Conservation (phyloP, 2,797 vertebrate species). For the Microcaecilia unicolor region DNA sequence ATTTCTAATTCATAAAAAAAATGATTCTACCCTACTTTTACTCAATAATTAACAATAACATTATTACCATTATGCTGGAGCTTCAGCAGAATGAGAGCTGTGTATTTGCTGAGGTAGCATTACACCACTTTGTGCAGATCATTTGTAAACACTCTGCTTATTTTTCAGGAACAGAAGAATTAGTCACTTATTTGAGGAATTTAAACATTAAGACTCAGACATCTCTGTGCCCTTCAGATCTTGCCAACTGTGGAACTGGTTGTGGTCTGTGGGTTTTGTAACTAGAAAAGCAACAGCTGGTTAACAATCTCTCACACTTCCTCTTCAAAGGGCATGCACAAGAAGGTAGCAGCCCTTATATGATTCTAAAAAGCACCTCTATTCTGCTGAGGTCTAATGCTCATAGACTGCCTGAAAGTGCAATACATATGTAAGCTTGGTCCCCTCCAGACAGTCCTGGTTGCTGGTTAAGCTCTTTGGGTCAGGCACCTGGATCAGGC, state of each 20-base stretch:
- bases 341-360: background rate
- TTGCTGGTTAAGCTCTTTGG: too few species aligned
- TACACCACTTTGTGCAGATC: constrained; percentile 13
- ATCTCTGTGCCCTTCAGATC: constrained; percentile 41
- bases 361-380: background rate
- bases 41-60: constrained; percentile 1
- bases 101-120: constrained; percentile 42
- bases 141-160: too few species aligned
- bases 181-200: constrained; percentile 43
- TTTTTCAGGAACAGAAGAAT: constrained; percentile 48
- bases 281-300: constrained; percentile 13
- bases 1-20: too few species aligned
- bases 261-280: constrained; percentile 13
- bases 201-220: constrained; percentile 25
- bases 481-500: too few species aligned
- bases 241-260: constrained; percentile 28
- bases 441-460: too few species aligned
- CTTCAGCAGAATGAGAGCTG: constrained; percentile 23
- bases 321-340: constrained; percentile 10
- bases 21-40: constrained; percentile 36
- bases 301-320: constrained; percentile 9
- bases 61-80: too few species aligned
- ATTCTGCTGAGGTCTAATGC: constrained; percentile 2
- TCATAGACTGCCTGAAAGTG: too few species aligned
- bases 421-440: too few species aligned